Conservation (phyloP, 2,888 invertebrate genomes). For the Meliscaeva auricollis region DNA sequence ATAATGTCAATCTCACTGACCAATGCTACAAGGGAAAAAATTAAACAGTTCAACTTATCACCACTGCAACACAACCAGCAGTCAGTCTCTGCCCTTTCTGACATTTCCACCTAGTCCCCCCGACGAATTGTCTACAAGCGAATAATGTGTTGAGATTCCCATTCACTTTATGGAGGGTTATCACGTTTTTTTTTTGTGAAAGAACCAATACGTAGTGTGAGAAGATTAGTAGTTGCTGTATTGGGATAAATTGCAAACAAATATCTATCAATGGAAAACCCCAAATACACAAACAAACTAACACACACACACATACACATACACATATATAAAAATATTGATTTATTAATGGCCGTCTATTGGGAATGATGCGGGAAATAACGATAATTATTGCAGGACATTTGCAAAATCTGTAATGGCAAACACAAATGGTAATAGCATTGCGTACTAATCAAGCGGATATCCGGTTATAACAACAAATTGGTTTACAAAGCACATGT, state of each 20-base stretch:
- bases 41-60: constrained; percentile 14
- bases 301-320: neutral
- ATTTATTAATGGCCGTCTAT: constrained; percentile 28
- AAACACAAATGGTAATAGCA: constrained; percentile 1
- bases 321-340: neutral
- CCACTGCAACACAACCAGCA: neutral
- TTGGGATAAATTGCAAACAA: constrained; percentile 1
- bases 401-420: constrained; percentile 6
- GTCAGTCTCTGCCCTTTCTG: neutral
- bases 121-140: neutral
- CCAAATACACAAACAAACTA: neutral
- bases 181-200: neutral
- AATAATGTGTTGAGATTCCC: neutral
- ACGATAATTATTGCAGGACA: constrained; percentile 32
- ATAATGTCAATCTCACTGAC: constrained; percentile 30
- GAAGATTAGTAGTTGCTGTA: constrained; percentile 5
- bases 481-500: constrained; percentile 28
- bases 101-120: neutral
- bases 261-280: neutral
- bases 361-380: constrained; percentile 22
- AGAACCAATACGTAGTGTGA: neutral
- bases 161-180: neutral
- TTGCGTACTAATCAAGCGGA: constrained; percentile 31
- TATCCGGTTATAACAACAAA: constrained; percentile 29
- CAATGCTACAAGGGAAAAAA: constrained; percentile 4